These are phyloP conservation scores for Trididemnum miniatum DNA, from an alignment of 23 tunicate species.

Conservation along the genomic window DNA sequence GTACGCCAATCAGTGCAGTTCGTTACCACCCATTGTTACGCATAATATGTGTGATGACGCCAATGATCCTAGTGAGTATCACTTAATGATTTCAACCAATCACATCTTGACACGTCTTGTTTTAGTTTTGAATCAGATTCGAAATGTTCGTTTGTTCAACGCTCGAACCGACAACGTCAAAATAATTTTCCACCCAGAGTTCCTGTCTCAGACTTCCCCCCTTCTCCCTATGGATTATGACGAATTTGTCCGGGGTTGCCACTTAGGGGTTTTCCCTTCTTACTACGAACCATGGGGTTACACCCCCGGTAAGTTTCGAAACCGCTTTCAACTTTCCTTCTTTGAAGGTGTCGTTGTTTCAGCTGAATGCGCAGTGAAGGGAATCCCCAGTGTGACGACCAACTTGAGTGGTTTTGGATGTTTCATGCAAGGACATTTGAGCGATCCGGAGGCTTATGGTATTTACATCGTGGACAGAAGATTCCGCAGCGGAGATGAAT, in stretches of 20 bases:
- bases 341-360: too few relatives aligned
- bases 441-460: constrained; percentile 95
- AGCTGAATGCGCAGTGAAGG: constrained; percentile 93
- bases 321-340: too few relatives aligned
- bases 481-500: constrained; percentile 66
- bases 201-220: constrained; percentile 91
- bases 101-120: neutral
- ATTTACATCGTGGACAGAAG: constrained; percentile 94
- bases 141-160: constrained; percentile 72
- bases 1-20: constrained; percentile 91
- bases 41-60: constrained; percentile 90
- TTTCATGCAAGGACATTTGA: constrained; percentile 90
- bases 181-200: constrained; percentile 97
- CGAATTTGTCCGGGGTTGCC: constrained; percentile 97
- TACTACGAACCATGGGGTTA: constrained; percentile 99
- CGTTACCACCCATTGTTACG: constrained; percentile 92
- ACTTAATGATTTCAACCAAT: neutral
- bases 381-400: constrained; percentile 95
- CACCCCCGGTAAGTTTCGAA: constrained; percentile 85
- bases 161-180: constrained; percentile 80
- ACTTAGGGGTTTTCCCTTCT: constrained; percentile 96
- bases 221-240: constrained; percentile 95
- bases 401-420: constrained; percentile 96
- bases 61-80: constrained; percentile 86
- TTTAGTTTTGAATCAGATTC: constrained; percentile 78